Conservation (phyloP, 2,888 invertebrate genomes). For the Brassicogethes aeneus region DNA sequence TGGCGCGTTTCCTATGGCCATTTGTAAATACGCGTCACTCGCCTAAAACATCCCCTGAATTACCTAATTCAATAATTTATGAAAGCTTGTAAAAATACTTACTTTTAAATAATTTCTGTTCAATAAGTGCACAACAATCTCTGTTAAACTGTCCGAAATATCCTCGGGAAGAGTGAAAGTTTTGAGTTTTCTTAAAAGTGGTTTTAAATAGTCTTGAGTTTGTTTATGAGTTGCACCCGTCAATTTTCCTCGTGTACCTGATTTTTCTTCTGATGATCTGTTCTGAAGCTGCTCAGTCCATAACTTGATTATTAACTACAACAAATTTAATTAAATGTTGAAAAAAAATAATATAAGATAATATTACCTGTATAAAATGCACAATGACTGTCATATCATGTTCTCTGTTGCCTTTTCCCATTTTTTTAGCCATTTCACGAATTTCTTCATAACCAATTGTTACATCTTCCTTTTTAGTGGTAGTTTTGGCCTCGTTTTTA, state of each 20-base stretch:
- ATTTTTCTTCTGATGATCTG: conserved; percentile 73
- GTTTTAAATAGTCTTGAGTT: conserved; percentile 89
- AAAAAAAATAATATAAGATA: not conserved
- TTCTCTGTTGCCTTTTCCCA: conserved; percentile 72
- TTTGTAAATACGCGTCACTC: conserved; percentile 94
- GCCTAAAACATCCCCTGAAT: too few relatives aligned
- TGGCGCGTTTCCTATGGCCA: conserved; percentile 99
- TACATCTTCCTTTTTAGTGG: conserved; percentile 42
- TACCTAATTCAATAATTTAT: too few relatives aligned
- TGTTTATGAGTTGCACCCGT: conserved; percentile 91
- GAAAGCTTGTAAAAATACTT: too few relatives aligned
- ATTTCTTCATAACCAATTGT: conserved; percentile 77
- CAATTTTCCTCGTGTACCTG: conserved; percentile 80
- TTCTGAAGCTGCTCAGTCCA: conserved; percentile 91
- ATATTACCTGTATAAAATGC: conserved; percentile 70
- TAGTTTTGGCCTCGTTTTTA: conserved; percentile 50
- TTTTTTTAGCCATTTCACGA: conserved; percentile 68
- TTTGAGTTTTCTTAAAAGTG: conserved; percentile 81
- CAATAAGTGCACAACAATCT: conserved; percentile 80
- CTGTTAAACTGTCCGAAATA: conserved; percentile 89
- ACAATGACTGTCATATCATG: conserved; percentile 87
- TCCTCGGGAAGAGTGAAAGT: conserved; percentile 87
- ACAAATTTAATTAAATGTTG: not conserved
- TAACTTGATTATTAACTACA: conserved; percentile 71
- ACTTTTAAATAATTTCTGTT: conserved; percentile 90